Conservation (phyloP, 92 coral and sea anemone genomes). For the Pocillopora meandrina region DNA sequence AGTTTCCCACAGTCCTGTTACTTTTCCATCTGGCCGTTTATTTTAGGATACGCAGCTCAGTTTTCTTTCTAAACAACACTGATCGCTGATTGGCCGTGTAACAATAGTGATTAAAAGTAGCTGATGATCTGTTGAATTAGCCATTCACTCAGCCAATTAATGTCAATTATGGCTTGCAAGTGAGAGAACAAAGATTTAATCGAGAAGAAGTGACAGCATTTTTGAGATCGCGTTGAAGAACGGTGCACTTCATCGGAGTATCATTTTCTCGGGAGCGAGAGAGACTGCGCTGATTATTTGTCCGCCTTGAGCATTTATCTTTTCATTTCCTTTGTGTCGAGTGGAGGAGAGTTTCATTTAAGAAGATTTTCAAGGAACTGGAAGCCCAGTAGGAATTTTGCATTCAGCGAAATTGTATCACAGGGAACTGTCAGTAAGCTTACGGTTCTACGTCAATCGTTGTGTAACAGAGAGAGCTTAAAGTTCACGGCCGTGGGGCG, state of each 20-base stretch:
- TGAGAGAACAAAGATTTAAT: slow-evolving; percentile 47
- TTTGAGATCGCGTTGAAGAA: not conserved
- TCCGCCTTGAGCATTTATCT: not conserved
- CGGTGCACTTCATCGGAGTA: not conserved
- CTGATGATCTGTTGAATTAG: slow-evolving; percentile 56
- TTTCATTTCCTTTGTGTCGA: not conserved
- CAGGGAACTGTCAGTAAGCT: slow-evolving; percentile 33
- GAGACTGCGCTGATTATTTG: not conserved
- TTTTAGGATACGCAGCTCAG: slow-evolving; percentile 11
- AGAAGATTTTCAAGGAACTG: slow-evolving; percentile 10
- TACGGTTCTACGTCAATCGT: not conserved
- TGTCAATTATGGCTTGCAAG: slow-evolving; percentile 61
- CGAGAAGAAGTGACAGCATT: slow-evolving; percentile 34
- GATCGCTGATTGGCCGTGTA: slow-evolving; percentile 21
- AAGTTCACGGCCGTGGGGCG: not conserved
- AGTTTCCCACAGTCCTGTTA: slow-evolving; percentile 36
- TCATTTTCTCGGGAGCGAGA: not conserved
- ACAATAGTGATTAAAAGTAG: slow-evolving; percentile 37
- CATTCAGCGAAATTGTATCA: slow-evolving; percentile 32
- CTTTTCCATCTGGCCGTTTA: slow-evolving; percentile 3
- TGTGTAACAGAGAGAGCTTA: not conserved
- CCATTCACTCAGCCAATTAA: slow-evolving; percentile 67
- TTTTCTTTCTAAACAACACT: slow-evolving; percentile 30
- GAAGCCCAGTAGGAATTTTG: slow-evolving; percentile 41
- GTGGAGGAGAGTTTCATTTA: not conserved